These are phyloP conservation scores for Tokudaia muenninki DNA, from an alignment of 2,797 vertebrate genomes.

Conservation along the genomic window DNA sequence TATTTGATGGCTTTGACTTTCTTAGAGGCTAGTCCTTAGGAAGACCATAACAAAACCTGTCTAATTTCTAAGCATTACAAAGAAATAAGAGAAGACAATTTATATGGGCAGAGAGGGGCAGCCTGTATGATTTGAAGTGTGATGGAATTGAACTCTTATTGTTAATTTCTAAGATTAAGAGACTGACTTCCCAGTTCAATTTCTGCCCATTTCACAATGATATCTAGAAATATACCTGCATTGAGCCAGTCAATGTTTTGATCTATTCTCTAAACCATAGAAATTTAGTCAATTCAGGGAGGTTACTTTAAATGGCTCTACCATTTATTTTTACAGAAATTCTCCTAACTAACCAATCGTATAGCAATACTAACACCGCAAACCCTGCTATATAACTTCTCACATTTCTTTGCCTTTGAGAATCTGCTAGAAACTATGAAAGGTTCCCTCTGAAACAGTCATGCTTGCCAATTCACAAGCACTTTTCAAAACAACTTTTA, in stretches of 20 bases:
- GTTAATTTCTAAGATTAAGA: not conserved
- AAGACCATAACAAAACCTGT: not conserved
- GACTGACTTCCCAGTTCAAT: not conserved
- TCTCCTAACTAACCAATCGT: not conserved
- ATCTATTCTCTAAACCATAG: slow-evolving; percentile 7
- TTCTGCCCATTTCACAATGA: not conserved
- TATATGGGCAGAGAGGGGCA: not conserved
- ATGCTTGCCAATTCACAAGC: not conserved
- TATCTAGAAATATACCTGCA: not conserved
- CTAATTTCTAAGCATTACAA: not conserved
- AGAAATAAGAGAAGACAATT: not conserved
- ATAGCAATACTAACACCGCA: not conserved
- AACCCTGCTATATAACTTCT: slow-evolving; percentile 3
- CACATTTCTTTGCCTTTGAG: slow-evolving; percentile 39
- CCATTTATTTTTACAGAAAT: not conserved
- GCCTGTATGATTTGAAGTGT: not conserved
- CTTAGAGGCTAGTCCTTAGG: not conserved
- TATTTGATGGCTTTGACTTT: slow-evolving; percentile 14
- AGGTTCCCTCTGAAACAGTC: not conserved
- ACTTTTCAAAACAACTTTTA: not conserved
- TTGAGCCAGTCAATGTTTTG: not conserved
- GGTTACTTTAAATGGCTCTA: not conserved
- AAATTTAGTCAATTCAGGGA: not conserved
- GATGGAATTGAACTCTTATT: not conserved
- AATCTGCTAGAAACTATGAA: slow-evolving; percentile 36